Evolutionary conservation across 2,113 vertebrate species (phyloP).

Genomic region (Syngnathoides biaculeatus): DNA sequence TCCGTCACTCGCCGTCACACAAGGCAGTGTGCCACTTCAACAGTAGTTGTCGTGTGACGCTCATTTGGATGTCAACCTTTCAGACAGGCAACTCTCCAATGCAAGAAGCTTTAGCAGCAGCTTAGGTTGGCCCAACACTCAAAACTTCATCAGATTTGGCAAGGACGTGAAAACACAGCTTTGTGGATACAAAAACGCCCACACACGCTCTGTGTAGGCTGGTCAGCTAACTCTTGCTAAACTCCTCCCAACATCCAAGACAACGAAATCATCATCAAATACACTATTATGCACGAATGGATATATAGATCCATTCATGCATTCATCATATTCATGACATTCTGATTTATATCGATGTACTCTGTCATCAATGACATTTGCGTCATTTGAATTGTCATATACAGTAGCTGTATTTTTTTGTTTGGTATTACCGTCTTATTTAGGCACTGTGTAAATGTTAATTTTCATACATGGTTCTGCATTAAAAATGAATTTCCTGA

Average conservation of each 20-base stretch:
- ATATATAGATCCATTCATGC: neutral
- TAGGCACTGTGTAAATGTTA: too few relatives aligned
- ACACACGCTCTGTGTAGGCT: neutral
- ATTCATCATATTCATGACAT: neutral
- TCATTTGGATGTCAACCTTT: slow-evolving; percentile 15
- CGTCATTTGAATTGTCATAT: neutral
- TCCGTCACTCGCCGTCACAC: slow-evolving; percentile 1
- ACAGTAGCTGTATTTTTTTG: neutral
- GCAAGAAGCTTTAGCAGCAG: slow-evolving; percentile 7
- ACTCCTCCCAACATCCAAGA: neutral
- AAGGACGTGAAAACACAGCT: neutral
- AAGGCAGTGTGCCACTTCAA: neutral
- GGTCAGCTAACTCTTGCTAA: neutral
- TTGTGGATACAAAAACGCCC: slow-evolving; percentile 1
- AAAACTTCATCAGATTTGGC: slow-evolving; percentile 12
- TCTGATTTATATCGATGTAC: neutral
- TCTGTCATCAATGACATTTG: neutral
- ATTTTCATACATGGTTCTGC: too few relatives aligned
- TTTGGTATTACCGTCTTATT: too few relatives aligned
- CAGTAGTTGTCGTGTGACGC: slow-evolving; percentile 2
- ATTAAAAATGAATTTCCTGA: neutral
- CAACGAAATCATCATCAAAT: neutral
- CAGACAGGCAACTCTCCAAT: slow-evolving; percentile 17
- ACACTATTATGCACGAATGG: neutral
- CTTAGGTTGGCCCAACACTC: slow-evolving; percentile 1